Base-by-base conservation (phyloP, 2,888 invertebrate species). In the Dryobotodes eremita region DNA sequence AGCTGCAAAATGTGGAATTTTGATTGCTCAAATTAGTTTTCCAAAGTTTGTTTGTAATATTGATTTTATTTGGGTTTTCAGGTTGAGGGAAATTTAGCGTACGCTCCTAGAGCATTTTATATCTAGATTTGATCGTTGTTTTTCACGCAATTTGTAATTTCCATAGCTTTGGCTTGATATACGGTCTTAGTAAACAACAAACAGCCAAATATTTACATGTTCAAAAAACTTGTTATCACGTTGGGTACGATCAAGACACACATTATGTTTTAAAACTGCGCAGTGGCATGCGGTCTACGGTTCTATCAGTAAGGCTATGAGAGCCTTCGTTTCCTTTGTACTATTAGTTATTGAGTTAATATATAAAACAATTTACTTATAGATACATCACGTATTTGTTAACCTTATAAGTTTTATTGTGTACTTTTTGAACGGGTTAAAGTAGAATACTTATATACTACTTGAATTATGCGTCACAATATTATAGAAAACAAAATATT, bases 381-480 rank as follows among this genome's bases (percentile, higher is more conserved):
- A 88, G 88, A 88, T 88, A 88, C 55, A 62, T 71, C 88, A 88
- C 88, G 88, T 88, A 82, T 75, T 85, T 71, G n/a, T 69, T n/a
- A n/a, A n/a, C 78, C 64, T 68, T 59, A 17, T 59, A 70, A 64
- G 46, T 72, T 69, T 69, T 13, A 61, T 62, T 72, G 57, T 61
- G 26, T 61, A 20, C 62, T 26, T 83, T 64, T 57, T 53, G 36
- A 64, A 61, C 26, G 50, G 48, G 36, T 64, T 70, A 50, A 75
- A 59, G 20, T 66, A 55, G 1, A 48, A 68, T 76, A n/a, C n/a
- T n/a, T n/a, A 23, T 57, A 64, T 15, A 48, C 36, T 59, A 20
- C 48, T 36, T 57, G 31, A 1, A 64, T 23, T 55, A 55, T 78
- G 82, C 68, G 78, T 75, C 78, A 73, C 15, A 46, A 57, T 74